Evolutionary conservation across 1,140 invertebrate genomes (phyloP).

Genomic region (Dryas iulia): DNA sequence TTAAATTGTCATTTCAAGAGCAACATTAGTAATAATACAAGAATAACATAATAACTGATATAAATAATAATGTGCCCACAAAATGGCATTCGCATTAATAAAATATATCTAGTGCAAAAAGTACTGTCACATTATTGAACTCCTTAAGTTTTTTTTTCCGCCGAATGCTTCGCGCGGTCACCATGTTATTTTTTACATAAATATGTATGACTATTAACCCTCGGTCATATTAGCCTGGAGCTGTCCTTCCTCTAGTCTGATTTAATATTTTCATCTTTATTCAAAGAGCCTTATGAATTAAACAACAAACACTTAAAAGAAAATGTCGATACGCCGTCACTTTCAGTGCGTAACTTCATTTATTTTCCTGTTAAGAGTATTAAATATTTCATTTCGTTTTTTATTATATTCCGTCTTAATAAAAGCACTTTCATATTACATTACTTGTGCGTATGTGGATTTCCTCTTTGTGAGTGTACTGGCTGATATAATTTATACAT

Average conservation of each 20-base stretch:
- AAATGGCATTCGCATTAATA: background rate
- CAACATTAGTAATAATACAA: too few species aligned
- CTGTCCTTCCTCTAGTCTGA: conserved; percentile 49
- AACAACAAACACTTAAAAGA: conserved; percentile 52
- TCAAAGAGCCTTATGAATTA: conserved; percentile 74
- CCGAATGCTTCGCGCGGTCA: conserved; percentile 23
- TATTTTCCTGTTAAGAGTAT: conserved; percentile 50
- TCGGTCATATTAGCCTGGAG: conserved; percentile 52
- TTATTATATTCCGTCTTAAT: background rate
- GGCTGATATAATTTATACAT: background rate
- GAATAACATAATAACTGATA: background rate
- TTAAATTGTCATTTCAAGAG: too few species aligned
- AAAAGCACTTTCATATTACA: background rate
- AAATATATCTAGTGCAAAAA: background rate
- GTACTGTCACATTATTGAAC: background rate
- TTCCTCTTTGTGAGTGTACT: background rate
- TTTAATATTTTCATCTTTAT: conserved; percentile 78
- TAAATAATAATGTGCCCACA: too few species aligned
- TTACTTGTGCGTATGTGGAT: background rate
- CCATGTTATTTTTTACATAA: conserved; percentile 57
- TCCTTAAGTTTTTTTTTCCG: conserved; percentile 30
- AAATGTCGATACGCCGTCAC: conserved; percentile 48
- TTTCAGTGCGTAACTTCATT: conserved; percentile 55
- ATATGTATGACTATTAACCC: conserved; percentile 71
- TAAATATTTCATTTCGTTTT: conserved; percentile 2